Evolutionary conservation across 2,888 invertebrate species (phyloP).

Genomic region (Pinctada fucata): DNA sequence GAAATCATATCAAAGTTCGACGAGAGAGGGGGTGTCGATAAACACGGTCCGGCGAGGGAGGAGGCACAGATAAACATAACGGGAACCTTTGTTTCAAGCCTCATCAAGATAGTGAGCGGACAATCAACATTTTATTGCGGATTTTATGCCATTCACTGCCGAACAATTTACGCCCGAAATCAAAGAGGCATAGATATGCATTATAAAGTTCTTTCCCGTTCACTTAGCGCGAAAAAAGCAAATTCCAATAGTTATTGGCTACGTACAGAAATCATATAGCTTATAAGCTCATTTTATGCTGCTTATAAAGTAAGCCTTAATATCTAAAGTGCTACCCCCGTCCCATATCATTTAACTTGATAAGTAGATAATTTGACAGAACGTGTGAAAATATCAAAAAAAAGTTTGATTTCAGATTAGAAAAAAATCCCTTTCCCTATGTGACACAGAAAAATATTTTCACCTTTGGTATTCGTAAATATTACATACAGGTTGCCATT

Average conservation of each 20-base stretch:
- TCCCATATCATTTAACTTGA: neutral
- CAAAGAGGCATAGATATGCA: conserved; percentile 7
- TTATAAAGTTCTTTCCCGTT: neutral
- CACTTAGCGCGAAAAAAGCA: neutral
- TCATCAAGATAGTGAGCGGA: conserved; percentile 10
- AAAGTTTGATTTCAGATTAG: no score
- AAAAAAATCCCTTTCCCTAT: no score
- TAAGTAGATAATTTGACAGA: no score
- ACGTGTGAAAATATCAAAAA: no score
- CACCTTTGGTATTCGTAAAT: no score
- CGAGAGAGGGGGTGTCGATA: no score
- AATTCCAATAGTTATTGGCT: neutral
- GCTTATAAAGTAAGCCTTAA: neutral
- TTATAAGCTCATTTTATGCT: neutral
- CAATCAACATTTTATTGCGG: conserved; percentile 20
- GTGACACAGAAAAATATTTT: no score
- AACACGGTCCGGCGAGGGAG: no score
- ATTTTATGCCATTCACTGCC: conserved; percentile 25
- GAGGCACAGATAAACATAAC: neutral
- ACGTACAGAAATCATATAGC: neutral
- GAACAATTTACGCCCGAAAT: conserved; percentile 18
- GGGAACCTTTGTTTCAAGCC: conserved; percentile 6
- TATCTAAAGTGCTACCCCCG: neutral
- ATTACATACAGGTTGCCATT: no score
- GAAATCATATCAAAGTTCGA: no score